Conservation (phyloP, 2,797 vertebrate genomes). For the Triplophysa bombifrons region DNA sequence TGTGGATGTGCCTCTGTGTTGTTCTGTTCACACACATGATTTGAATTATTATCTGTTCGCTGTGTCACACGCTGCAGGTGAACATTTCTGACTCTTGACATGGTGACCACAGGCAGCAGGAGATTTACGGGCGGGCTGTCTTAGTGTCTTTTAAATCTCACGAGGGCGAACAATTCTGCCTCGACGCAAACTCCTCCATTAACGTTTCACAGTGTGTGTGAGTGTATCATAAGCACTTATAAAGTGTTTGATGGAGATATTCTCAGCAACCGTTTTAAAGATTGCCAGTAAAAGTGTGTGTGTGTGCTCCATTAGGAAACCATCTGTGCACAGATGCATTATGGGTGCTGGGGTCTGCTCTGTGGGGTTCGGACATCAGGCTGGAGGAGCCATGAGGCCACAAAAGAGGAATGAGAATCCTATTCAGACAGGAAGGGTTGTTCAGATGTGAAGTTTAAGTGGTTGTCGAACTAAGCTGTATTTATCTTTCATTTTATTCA, state of each 20-base stretch:
- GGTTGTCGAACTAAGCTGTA: neutral
- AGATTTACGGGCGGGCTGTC: slow-evolving; percentile 50
- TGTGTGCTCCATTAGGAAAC: slow-evolving; percentile 48
- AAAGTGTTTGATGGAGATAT: slow-evolving; percentile 13
- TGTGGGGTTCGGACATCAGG: neutral
- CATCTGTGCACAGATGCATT: slow-evolving; percentile 48
- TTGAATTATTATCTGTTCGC: slow-evolving; percentile 43
- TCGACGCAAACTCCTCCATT: slow-evolving; percentile 20
- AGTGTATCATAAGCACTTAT: slow-evolving; percentile 23
- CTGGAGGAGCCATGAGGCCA: neutral
- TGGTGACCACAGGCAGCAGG: neutral
- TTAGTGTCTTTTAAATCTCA: slow-evolving; percentile 45
- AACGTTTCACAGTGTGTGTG: slow-evolving; percentile 11
- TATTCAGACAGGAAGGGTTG: neutral
- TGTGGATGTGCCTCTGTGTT: neutral
- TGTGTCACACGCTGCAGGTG: slow-evolving; percentile 27
- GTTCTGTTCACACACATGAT: slow-evolving; percentile 29
- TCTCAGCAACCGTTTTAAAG: slow-evolving; percentile 29
- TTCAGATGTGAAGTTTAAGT: neutral
- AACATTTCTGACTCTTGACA: slow-evolving; percentile 48
- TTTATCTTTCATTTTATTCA: too few relatives aligned
- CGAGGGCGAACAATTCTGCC: slow-evolving; percentile 36
- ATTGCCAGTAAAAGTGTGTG: slow-evolving; percentile 34
- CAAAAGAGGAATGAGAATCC: neutral
- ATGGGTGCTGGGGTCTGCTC: slow-evolving; percentile 38